Evolutionary conservation across 2,888 invertebrate genomes (phyloP).

Genomic region (Nomada ferruginata): DNA sequence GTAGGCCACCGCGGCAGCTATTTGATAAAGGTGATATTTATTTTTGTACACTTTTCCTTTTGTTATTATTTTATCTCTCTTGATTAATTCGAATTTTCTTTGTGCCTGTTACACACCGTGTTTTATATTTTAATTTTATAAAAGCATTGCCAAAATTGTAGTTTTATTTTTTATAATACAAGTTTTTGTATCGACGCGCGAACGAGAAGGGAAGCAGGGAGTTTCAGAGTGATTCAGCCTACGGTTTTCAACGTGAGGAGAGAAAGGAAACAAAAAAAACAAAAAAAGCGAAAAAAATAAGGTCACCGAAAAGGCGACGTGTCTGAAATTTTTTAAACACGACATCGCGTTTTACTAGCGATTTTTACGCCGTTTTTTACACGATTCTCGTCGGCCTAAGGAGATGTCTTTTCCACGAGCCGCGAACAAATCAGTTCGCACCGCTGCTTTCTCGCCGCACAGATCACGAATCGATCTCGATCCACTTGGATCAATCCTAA

Average conservation of each 20-base stretch:
- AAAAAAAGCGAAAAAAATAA: not conserved
- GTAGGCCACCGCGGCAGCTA: not conserved
- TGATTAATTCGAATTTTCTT: not conserved
- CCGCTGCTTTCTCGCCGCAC: conserved; percentile 26
- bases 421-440: conserved; percentile 17
- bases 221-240: conserved; percentile 29
- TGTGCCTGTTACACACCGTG: not conserved
- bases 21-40: not conserved
- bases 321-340: conserved; percentile 25
- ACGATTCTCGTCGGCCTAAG: conserved; percentile 60
- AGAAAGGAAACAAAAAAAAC: not conserved
- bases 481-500: not conserved
- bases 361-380: conserved; percentile 59
- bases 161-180: no score
- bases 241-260: conserved; percentile 1
- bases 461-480: conserved; percentile 30
- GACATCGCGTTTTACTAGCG: conserved; percentile 48
- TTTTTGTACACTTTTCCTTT: not conserved
- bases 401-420: conserved; percentile 22
- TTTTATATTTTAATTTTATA: not conserved
- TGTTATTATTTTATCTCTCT: not conserved
- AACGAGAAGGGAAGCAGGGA: no score
- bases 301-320: not conserved
- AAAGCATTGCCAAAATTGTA: not conserved
- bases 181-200: no score